Evolutionary conservation across 1,140 invertebrate genomes (phyloP), one percentile per base, ranked within the genome.

Genomic region (Notospermus geniculatus): DNA sequence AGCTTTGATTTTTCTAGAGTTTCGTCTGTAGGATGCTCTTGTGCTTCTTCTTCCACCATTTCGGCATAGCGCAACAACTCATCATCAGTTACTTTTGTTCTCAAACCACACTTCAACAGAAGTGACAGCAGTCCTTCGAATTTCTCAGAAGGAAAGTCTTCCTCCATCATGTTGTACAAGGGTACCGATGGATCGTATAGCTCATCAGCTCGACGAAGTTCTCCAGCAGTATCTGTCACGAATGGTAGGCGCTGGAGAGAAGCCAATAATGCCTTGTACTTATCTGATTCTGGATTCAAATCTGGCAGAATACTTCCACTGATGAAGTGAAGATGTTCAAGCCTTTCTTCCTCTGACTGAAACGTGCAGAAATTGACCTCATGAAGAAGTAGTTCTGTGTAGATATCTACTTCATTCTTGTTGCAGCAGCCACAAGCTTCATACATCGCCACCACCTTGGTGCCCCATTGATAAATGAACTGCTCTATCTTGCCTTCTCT

Each of bases 111-210:
- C 17, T 60, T 45, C 19, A 15, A 2, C 15, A 74, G 41, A 39
- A 70, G 59, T 11, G 17, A n/a, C 17, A 50, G 15, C 58, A 63
- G 68, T 27, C 56, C 52, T 0, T 0, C 1, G 15, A 60, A 68
- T 22, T 43, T 45, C 28, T 46, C 28, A 17, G 63, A 62, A 11
- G 62, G 63, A 52, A 71, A 68, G 2, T 62, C 46, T 0, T 27
- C 1, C 5, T 57, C 41, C 68, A 73, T 70, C 11, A 30, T 23
- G 28, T 30, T 54, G 52, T 71, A 67, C 0, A 73, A 2, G 25
- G 57, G 23, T 52, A 66, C 56, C 13, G 46, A 23, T 0, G 53
- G 56, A 62, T 67, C 57, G 57, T 63, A 68, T 28, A 71, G 65
- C 11, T 45, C 22, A n/a, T 22, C 53, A 9, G 64, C 66, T 19